Evolutionary conservation across 2,797 vertebrate genomes (phyloP).

Genomic region (Kryptolebias ocellatus): DNA sequence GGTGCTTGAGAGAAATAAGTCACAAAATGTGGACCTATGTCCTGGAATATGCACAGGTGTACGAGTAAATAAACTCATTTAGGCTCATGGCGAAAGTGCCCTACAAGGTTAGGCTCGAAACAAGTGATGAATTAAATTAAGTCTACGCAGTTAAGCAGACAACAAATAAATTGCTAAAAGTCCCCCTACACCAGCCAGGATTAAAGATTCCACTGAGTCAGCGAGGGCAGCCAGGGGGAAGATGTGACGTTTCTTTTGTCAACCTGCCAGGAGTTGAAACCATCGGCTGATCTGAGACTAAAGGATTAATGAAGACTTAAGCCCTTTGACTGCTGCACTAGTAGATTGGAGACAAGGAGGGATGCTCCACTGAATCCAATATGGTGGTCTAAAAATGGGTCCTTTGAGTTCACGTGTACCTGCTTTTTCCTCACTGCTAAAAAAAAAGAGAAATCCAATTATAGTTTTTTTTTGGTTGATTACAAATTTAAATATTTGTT

Average conservation of each 20-base stretch:
- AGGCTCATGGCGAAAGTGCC: slow-evolving; percentile 1
- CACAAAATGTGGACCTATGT: too few relatives aligned
- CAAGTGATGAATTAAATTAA: background rate
- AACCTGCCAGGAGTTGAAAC: slow-evolving; percentile 56
- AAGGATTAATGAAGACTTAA: slow-evolving; percentile 63
- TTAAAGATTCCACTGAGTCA: slow-evolving; percentile 34
- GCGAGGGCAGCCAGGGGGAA: slow-evolving; percentile 18
- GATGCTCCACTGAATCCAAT: slow-evolving; percentile 5
- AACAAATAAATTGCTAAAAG: slow-evolving; percentile 28
- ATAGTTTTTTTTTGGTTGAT: too few relatives aligned
- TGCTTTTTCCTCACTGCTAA: background rate
- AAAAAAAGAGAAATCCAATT: background rate
- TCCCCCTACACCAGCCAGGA: slow-evolving; percentile 2
- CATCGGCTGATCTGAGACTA: slow-evolving; percentile 50
- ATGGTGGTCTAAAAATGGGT: background rate
- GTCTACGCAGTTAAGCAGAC: background rate
- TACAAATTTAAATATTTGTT: too few relatives aligned
- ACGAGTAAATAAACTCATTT: background rate
- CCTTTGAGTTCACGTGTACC: background rate
- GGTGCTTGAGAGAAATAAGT: too few relatives aligned
- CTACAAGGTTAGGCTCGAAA: background rate
- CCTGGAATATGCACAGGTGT: too few relatives aligned
- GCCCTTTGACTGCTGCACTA: slow-evolving; percentile 35
- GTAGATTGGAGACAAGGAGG: slow-evolving; percentile 27
- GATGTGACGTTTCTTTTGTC: slow-evolving; percentile 50